These are phyloP conservation scores for Diuraphis noxia DNA, from an alignment of 1,140 invertebrate genomes.

Conservation along the genomic window DNA sequence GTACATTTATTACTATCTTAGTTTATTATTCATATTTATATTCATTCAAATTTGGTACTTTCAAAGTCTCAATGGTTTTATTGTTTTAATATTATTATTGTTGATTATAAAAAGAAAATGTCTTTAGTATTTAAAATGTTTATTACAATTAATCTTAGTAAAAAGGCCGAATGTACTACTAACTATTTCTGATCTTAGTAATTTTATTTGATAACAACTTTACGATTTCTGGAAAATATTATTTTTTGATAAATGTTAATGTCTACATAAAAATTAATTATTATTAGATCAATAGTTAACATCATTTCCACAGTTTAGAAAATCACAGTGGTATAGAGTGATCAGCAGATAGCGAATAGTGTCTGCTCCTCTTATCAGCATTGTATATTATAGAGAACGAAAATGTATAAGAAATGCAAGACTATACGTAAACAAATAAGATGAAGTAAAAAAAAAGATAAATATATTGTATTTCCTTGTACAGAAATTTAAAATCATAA, in stretches of 20 bases:
- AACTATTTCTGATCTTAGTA: background rate
- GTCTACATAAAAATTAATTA: background rate
- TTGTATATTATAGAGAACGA: too few species aligned
- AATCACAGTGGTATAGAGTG: too few species aligned
- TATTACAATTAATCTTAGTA: background rate
- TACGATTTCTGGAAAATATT: background rate
- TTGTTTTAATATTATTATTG: background rate
- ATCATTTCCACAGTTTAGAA: too few species aligned
- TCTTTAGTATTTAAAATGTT: background rate
- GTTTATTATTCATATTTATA: too few species aligned
- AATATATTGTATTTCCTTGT: too few species aligned
- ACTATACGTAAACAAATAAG: background rate
- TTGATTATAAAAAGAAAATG: background rate
- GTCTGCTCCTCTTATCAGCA: background rate
- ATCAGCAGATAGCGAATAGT: too few species aligned
- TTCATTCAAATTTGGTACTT: too few species aligned
- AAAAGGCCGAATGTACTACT: background rate
- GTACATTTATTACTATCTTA: too few species aligned
- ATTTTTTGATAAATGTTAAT: background rate
- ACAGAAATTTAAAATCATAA: too few species aligned
- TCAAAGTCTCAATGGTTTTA: too few species aligned
- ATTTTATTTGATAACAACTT: background rate
- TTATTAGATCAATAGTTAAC: background rate
- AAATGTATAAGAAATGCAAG: background rate
- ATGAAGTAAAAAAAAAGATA: background rate